A percentile compares a stretch with the other conserved stretches of the same genome.
Evolutionary conservation across 64 coral and sea anemone species (phyloP).

Genomic region (Pachyseris speciosa): DNA sequence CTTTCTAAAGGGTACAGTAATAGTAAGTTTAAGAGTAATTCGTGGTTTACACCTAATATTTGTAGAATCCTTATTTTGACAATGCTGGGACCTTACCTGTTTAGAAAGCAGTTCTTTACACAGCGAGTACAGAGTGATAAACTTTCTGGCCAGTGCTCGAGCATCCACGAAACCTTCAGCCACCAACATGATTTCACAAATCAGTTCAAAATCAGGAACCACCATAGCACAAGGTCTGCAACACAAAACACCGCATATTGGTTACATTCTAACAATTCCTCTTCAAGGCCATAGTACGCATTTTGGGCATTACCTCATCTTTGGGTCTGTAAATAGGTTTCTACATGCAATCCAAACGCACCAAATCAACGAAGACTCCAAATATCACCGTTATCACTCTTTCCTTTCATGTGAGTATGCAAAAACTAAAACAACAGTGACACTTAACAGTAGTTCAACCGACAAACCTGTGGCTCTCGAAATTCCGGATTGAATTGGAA

Average conservation of each 20-base stretch:
- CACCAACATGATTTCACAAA: conserved; percentile 99
- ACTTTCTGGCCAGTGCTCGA: conserved; percentile 88
- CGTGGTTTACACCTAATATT: background rate
- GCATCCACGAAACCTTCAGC: conserved; percentile 99
- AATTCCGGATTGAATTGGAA: no score
- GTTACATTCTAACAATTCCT: background rate
- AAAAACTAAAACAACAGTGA: no score
- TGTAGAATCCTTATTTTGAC: background rate
- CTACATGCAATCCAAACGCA: no score
- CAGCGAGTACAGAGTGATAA: conserved; percentile 96
- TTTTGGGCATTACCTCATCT: background rate
- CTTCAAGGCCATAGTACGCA: background rate
- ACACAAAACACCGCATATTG: background rate
- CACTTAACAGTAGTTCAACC: no score
- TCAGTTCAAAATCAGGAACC: conserved; percentile 99
- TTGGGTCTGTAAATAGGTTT: no score
- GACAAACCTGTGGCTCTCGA: no score
- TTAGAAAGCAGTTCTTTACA: conserved; percentile 99
- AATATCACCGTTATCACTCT: no score
- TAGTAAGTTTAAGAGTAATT: no score
- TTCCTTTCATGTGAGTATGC: no score
- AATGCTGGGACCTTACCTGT: conserved; percentile 63
- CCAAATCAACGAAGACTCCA: no score
- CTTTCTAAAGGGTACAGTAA: no score
- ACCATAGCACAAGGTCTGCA: conserved; percentile 98